These are phyloP conservation scores for Gryllus longicercus DNA, from an alignment of 2,888 invertebrate genomes.

Conservation along the genomic window DNA sequence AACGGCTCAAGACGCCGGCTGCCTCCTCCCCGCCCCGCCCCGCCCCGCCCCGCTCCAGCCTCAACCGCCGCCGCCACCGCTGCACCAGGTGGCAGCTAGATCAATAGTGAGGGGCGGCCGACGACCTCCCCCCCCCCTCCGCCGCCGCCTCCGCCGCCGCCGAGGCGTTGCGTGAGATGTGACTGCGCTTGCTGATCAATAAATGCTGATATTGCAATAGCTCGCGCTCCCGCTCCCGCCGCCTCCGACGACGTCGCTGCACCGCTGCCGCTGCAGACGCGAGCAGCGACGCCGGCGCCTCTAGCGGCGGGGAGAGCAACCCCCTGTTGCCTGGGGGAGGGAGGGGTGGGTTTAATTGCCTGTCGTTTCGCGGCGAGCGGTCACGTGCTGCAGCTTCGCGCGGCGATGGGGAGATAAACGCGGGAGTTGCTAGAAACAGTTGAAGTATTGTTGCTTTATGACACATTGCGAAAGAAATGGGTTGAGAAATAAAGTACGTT, in stretches of 20 bases:
- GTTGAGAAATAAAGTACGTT: too few species aligned
- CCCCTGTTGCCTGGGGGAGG: too few species aligned
- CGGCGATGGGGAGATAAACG: too few species aligned
- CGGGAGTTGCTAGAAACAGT: too few species aligned
- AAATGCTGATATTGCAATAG: slow-evolving; percentile 11
- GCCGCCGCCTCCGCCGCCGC: neutral
- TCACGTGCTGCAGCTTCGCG: too few species aligned
- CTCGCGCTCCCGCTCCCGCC: neutral
- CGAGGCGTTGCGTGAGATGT: neutral
- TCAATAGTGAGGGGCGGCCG: slow-evolving; percentile 10
- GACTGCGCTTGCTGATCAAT: neutral
- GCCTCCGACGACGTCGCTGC: neutral
- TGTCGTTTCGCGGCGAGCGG: too few species aligned
- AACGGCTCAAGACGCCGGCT: slow-evolving; percentile 17
- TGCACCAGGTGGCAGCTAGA: slow-evolving; percentile 10
- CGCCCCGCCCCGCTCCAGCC: too few species aligned
- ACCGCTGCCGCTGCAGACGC: neutral
- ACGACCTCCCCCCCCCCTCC: neutral
- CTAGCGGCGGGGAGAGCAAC: neutral
- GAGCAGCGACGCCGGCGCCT: neutral
- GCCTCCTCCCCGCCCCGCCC: neutral
- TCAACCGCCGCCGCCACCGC: neutral
- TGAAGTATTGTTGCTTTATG: too few species aligned
- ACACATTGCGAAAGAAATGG: too few species aligned
- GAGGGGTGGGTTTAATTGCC: too few species aligned